Conservation (phyloP, 2,113 vertebrate species). For the Cephalopterus ornatus region DNA sequence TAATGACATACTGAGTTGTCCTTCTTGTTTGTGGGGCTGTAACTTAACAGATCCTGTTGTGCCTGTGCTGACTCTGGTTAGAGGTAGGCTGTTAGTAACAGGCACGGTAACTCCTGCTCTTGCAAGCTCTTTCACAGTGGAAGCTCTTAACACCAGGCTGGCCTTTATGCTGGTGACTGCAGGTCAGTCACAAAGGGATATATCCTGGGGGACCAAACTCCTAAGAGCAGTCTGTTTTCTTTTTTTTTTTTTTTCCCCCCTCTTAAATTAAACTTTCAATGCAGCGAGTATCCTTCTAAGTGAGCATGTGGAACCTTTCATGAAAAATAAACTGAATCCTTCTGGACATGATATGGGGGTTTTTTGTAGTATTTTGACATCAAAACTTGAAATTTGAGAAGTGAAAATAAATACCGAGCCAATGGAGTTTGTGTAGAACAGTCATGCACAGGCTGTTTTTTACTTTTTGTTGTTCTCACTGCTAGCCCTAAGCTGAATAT, state of each 20-base stretch:
- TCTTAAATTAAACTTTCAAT: conserved; percentile 2
- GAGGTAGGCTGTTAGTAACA: neutral
- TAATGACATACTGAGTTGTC: neutral
- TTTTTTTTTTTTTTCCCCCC: neutral
- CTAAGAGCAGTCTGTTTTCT: neutral
- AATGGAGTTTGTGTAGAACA: neutral
- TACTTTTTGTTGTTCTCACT: neutral
- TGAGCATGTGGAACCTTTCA: conserved; percentile 12
- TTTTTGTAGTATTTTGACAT: conserved; percentile 6
- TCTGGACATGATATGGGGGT: neutral
- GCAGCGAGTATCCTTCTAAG: neutral
- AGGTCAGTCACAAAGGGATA: conserved; percentile 32
- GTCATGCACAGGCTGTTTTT: neutral
- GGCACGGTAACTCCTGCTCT: neutral
- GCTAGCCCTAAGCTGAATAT: neutral
- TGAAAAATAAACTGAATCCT: conserved; percentile 41
- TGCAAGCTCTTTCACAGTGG: neutral
- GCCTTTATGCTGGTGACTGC: conserved; percentile 38
- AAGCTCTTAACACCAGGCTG: conserved; percentile 27
- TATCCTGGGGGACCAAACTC: conserved; percentile 38
- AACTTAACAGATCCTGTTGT: neutral
- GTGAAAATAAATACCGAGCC: neutral
- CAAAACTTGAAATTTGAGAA: neutral
- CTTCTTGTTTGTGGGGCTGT: neutral
- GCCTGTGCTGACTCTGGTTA: neutral